Conservation (phyloP, 1,140 invertebrate species). For the Drosophila kurseongensis region DNA sequence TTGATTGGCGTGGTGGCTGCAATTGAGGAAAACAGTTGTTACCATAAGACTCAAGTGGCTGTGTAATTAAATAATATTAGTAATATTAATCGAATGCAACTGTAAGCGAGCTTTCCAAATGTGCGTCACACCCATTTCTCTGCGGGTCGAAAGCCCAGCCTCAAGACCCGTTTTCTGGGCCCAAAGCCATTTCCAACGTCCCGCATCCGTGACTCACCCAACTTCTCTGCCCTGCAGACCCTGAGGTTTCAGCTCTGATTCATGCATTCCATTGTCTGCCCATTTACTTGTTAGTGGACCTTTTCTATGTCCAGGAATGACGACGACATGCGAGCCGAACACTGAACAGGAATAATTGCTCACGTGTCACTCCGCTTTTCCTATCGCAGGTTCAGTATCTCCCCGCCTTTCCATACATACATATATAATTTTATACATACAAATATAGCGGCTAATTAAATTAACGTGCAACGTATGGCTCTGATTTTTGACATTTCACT, state of each 20-base stretch:
- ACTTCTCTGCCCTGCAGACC: slow-evolving; percentile 19
- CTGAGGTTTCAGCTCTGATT: slow-evolving; percentile 46
- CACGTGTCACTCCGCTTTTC: slow-evolving; percentile 52
- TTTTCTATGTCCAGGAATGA: slow-evolving; percentile 65
- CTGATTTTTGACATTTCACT: slow-evolving; percentile 64
- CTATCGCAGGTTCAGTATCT: slow-evolving; percentile 23
- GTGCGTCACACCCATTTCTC: slow-evolving; percentile 37
- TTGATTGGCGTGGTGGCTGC: slow-evolving; percentile 60
- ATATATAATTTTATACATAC: not conserved
- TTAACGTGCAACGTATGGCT: slow-evolving; percentile 64
- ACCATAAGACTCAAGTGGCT: slow-evolving; percentile 38
- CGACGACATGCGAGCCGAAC: slow-evolving; percentile 61
- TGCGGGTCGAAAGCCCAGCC: not conserved
- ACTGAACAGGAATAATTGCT: slow-evolving; percentile 67
- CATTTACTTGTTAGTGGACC: slow-evolving; percentile 25
- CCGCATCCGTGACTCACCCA: slow-evolving; percentile 56
- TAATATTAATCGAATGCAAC: slow-evolving; percentile 37
- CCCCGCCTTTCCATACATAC: not conserved
- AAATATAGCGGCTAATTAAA: slow-evolving; percentile 67
- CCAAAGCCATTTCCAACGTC: slow-evolving; percentile 46
- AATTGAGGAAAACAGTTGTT: slow-evolving; percentile 65
- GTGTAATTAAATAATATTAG: slow-evolving; percentile 51
- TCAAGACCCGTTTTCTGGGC: slow-evolving; percentile 48
- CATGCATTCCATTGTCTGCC: slow-evolving; percentile 38
- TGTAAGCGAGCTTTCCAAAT: slow-evolving; percentile 34